phyloP scores from a whole-genome alignment of 2,888 invertebrate genomes.

The Xanthorhoe spadicearia region DNA sequence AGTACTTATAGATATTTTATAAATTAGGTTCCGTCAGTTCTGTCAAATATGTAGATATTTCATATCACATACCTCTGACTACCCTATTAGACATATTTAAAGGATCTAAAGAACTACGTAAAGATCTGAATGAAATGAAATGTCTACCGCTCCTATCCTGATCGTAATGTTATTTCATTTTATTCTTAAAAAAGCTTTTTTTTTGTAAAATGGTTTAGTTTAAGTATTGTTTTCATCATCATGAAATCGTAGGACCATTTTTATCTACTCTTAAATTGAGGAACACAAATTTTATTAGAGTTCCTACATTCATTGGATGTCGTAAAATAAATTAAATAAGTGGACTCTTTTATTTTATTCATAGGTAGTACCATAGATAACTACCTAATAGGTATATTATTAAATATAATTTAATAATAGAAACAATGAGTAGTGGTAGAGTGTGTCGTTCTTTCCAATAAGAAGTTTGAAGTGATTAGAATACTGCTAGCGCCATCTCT shows the following conservation, averaged over 20 bases:
- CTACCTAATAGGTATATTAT: too few relatives aligned
- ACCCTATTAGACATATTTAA: too few relatives aligned
- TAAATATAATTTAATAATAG: background rate
- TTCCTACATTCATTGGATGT: background rate
- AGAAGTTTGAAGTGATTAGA: conserved; percentile 2
- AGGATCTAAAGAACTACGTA: too few relatives aligned
- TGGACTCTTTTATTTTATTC: background rate
- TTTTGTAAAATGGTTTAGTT: too few relatives aligned
- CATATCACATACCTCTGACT: too few relatives aligned
- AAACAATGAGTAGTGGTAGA: background rate
- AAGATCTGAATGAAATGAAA: too few relatives aligned
- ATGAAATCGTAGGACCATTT: background rate
- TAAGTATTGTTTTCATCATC: background rate
- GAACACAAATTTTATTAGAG: background rate
- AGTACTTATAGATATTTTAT: too few relatives aligned
- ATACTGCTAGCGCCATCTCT: conserved; percentile 71
- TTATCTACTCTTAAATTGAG: background rate
- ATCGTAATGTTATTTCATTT: too few relatives aligned
- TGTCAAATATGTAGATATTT: too few relatives aligned
- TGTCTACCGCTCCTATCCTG: too few relatives aligned
- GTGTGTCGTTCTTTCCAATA: conserved; percentile 1
- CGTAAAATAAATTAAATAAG: background rate
- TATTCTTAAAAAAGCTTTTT: too few relatives aligned
- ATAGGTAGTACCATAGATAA: background rate
- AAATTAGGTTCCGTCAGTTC: too few relatives aligned